These are phyloP conservation scores for Albula goreensis DNA, from an alignment of 2,113 vertebrate genomes.

Conservation along the genomic window DNA sequence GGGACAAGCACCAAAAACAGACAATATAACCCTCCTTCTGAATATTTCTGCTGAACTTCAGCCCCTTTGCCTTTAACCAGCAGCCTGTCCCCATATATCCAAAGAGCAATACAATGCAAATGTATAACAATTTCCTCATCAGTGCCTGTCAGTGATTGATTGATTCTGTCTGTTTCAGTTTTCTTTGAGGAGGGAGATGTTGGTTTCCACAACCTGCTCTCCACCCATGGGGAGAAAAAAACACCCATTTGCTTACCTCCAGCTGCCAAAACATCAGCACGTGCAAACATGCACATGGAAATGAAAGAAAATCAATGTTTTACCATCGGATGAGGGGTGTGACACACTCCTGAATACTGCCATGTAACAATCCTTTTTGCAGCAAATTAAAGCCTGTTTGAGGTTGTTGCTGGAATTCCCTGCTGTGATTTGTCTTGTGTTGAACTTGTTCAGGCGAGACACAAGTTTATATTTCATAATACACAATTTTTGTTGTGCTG, in stretches of 20 bases:
- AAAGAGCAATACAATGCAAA: background rate
- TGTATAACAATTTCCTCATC: slow-evolving; percentile 17
- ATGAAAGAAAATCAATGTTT: slow-evolving; percentile 17
- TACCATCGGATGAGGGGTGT: background rate
- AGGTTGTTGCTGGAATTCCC: background rate
- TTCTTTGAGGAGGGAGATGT: slow-evolving; percentile 19
- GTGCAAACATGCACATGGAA: background rate
- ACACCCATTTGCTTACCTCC: background rate
- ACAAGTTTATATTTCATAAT: background rate
- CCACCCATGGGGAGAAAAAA: background rate
- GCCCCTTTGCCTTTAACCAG: background rate
- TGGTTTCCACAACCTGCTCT: background rate
- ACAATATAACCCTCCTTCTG: background rate
- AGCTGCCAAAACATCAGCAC: background rate
- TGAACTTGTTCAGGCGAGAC: background rate
- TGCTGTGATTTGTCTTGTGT: background rate
- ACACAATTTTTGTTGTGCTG: background rate
- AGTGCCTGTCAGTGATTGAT: background rate
- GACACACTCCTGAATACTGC: background rate
- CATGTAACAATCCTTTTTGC: background rate
- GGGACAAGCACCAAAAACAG: too few species aligned
- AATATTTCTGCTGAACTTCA: background rate
- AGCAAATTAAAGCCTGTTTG: background rate
- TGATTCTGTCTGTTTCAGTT: slow-evolving; percentile 1
- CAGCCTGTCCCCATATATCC: background rate